phyloP scores from a whole-genome alignment of 2,888 invertebrate species.

The Eustalomyia histrio region DNA sequence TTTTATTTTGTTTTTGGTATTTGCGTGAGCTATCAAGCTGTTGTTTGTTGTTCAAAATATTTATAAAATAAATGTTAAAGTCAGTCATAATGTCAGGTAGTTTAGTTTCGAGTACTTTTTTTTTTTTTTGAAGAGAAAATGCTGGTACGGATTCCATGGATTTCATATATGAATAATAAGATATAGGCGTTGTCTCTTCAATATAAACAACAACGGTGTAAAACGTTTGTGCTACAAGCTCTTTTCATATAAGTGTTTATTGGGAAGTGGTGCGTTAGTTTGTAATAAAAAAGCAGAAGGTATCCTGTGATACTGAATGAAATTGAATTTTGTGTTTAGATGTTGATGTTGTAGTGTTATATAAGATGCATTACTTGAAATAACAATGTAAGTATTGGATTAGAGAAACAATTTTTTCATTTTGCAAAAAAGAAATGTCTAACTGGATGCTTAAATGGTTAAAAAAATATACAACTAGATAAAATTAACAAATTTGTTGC shows the following conservation, averaged over 20 bases:
- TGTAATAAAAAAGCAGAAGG: conserved; percentile 17
- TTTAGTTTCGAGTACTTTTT: conserved; percentile 7
- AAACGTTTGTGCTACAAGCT: not conserved
- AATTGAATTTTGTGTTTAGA: conserved; percentile 47
- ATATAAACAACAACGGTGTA: conserved; percentile 41
- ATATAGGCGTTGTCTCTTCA: conserved; percentile 54
- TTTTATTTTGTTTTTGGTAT: conserved; percentile 41
- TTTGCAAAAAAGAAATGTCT: not conserved
- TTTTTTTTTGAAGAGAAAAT: not conserved
- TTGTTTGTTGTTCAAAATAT: conserved; percentile 30
- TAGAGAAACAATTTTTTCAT: conserved; percentile 8
- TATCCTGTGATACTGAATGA: conserved; percentile 51
- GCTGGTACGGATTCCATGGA: not conserved
- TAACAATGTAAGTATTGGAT: not conserved
- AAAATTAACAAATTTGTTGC: too few relatives aligned
- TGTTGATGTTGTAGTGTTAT: conserved; percentile 26
- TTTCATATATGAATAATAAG: not conserved
- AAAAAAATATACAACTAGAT: too few relatives aligned
- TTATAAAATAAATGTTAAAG: conserved; percentile 59
- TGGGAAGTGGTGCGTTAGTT: not conserved
- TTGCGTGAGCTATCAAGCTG: conserved; percentile 50
- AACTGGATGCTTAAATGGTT: too few relatives aligned
- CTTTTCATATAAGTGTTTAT: not conserved
- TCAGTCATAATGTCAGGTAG: conserved; percentile 63
- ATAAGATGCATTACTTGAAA: conserved; percentile 17